Percentiles rank a stretch among this genome's conserved stretches.
Evolutionary conservation across 2,113 vertebrate genomes (phyloP).

Genomic region (Tragelaphus scriptus): DNA sequence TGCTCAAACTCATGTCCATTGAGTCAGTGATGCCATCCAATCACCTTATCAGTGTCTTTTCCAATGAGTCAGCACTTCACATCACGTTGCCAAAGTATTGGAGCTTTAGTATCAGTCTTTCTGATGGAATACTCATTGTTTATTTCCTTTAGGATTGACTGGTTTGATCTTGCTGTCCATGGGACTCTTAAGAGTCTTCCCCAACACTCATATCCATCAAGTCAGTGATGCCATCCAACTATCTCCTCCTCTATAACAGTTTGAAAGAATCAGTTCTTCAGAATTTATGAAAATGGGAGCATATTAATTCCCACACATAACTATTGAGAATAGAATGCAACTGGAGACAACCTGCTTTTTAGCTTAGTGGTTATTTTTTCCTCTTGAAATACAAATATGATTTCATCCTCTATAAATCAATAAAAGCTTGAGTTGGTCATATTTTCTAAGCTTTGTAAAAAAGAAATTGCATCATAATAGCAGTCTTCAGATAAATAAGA

Average conservation of each 20-base stretch:
- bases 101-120: background rate
- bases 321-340: background rate
- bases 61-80: background rate
- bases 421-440: constrained; percentile 45
- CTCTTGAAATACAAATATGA: constrained; percentile 50
- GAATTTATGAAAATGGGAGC: background rate
- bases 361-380: constrained; percentile 25
- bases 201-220: too few species aligned
- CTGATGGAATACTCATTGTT: background rate
- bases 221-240: too few species aligned
- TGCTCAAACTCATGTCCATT: background rate
- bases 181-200: background rate
- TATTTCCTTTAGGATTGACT: background rate
- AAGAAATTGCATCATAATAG: constrained; percentile 69
- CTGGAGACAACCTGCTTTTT: constrained; percentile 33
- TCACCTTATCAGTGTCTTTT: background rate
- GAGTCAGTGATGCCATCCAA: background rate
- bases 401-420: constrained; percentile 63
- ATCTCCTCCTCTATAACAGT: too few species aligned
- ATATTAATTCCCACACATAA: background rate
- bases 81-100: background rate
- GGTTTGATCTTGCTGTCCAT: background rate
- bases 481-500: constrained; percentile 63
- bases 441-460: constrained; percentile 52
- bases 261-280: background rate